These are phyloP conservation scores for Mugil cephalus DNA, from an alignment of 2,113 vertebrate species.

Conservation along the genomic window DNA sequence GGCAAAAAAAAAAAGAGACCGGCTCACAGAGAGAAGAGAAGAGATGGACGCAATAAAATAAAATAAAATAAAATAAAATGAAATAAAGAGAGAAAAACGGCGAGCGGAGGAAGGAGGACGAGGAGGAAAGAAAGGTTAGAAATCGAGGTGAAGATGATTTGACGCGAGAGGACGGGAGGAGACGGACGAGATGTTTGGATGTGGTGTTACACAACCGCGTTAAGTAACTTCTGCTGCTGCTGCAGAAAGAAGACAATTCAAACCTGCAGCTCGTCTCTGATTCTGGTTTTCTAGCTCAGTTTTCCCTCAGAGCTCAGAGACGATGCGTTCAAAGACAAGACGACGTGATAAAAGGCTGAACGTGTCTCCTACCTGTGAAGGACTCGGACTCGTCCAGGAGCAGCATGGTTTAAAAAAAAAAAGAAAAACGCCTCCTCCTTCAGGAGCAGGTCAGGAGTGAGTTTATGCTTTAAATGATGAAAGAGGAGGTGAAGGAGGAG, in stretches of 20 bases:
- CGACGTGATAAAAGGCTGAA: background rate
- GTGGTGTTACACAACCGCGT: conserved; percentile 73
- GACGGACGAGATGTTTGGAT: conserved; percentile 19
- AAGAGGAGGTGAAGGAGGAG: too few relatives aligned
- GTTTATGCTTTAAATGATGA: too few relatives aligned
- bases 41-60: background rate
- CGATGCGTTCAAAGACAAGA: background rate
- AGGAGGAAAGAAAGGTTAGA: background rate
- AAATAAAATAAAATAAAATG: background rate
- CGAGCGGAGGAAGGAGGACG: background rate
- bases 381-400: conserved; percentile 78
- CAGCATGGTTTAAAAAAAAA: conserved; percentile 67
- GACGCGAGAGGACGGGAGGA: background rate
- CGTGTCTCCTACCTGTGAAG: conserved; percentile 71
- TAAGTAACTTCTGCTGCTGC: conserved; percentile 67
- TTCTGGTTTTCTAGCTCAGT: too few relatives aligned
- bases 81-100: too few relatives aligned
- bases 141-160: background rate
- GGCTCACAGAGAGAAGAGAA: conserved; percentile 20
- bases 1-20: conserved; percentile 39
- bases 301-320: background rate
- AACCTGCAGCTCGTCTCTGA: too few relatives aligned
- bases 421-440: conserved; percentile 34
- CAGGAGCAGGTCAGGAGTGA: too few relatives aligned
- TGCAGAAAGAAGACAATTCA: too few relatives aligned